Conservation (phyloP, 2,888 invertebrate genomes). For the Mythimna ferrago region DNA sequence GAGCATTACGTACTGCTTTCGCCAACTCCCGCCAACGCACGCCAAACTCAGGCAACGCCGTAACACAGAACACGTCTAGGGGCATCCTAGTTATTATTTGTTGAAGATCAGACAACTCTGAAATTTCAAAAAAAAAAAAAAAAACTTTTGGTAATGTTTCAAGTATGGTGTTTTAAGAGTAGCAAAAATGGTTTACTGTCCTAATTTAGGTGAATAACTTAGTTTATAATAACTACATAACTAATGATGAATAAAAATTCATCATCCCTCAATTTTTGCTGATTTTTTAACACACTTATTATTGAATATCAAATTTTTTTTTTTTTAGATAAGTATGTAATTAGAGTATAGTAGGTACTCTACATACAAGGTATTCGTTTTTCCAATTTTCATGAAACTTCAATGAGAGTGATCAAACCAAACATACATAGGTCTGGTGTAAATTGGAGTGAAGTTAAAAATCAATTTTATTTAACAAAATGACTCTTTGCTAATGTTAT, state of each 20-base stretch:
- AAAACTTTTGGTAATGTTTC: no score
- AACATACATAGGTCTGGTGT: no score
- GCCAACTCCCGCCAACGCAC: constrained; percentile 78
- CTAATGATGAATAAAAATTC: background rate
- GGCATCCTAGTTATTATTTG: constrained; percentile 77
- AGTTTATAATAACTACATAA: background rate
- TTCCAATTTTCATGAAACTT: no score
- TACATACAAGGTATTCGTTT: no score
- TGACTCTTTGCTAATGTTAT: background rate
- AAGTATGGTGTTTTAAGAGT: no score
- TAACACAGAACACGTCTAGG: constrained; percentile 71
- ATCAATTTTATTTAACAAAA: background rate
- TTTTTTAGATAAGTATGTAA: no score
- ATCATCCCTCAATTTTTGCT: background rate
- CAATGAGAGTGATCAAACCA: no score
- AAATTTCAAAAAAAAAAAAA: constrained; percentile 40
- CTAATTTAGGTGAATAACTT: background rate
- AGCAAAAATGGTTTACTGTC: no score
- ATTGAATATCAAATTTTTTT: no score
- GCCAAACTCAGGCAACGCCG: constrained; percentile 79
- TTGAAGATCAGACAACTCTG: constrained; percentile 77
- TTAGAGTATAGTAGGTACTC: no score
- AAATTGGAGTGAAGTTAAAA: background rate
- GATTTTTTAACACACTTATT: background rate
- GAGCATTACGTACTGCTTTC: constrained; percentile 70